Base-by-base conservation (phyloP, 2,113 vertebrate genomes). In the Anser brachyrhynchus region DNA sequence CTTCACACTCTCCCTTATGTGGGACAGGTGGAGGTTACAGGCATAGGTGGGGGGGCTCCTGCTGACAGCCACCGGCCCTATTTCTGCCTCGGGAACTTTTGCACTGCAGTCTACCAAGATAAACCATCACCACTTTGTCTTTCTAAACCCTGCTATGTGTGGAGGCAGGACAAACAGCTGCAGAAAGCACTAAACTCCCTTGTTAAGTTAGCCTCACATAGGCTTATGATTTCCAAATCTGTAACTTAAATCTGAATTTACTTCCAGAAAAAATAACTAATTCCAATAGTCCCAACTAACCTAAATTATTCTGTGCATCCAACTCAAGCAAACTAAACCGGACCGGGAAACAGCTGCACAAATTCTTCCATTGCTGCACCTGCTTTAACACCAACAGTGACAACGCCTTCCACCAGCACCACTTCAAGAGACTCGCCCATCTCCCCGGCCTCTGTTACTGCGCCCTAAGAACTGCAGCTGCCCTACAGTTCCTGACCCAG, bases 211-310 rank as follows among this genome's bases (percentile, higher is more conserved):
- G 9, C 28, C 31, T 87, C 41, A 23, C 64, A 37, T 44, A 67
- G 16, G 39, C 33, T 23, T 87, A 44, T 25, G 43, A 20, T 73
- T 91, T 79, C 55, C 49, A 85, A 31, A 87, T 64, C 70, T 75
- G 62, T n/a, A 83, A 59, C 44, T 54, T 35, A 41, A 39, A 9
- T 79, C 6, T 92, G 39, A 92, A 92, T 70, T 29, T 15, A 86
- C 88, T 92, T 66, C 64, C 59, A 88, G 76, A 55, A 73, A 86
- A 89, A 73, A 3, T 39, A 76, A 78, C 16, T 70, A 62, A 74
- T 37, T 73, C 35, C n/a, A 57, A 6, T 81, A 55, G 31, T 67
- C 33, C 74, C 0, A 54, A 66, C 69, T 58, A 92, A 54, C 26
- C 11, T 58, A 13, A 92, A 52, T 61, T 69, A 75, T 31, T 62